These are phyloP conservation scores for Thunnus maccoyii DNA, from an alignment of 2,113 vertebrate species.

Conservation along the genomic window DNA sequence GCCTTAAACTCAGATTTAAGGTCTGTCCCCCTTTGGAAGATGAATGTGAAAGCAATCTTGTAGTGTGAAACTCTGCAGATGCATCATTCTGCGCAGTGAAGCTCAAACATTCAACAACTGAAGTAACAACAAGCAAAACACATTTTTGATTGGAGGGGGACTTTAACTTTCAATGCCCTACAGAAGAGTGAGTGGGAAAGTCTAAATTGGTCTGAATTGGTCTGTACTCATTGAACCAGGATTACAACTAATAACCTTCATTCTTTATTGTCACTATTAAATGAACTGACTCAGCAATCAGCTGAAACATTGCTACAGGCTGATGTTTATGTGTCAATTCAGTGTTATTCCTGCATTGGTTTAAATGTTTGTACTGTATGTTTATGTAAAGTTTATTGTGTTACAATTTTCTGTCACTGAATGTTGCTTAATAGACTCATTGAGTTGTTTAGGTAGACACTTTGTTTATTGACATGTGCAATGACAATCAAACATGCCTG, in stretches of 20 bases:
- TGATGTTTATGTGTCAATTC: neutral
- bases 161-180: too few species aligned
- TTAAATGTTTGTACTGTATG: neutral
- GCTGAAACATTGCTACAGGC: too few species aligned
- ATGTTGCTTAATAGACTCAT: neutral
- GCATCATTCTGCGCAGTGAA: too few species aligned
- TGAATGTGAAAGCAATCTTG: too few species aligned
- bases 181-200: too few species aligned
- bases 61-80: too few species aligned
- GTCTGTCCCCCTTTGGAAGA: too few species aligned
- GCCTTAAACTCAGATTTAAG: too few species aligned
- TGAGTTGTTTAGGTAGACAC: neutral
- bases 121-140: too few species aligned
- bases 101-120: too few species aligned
- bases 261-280: neutral
- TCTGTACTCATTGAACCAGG: too few species aligned
- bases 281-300: neutral
- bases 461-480: conserved; percentile 20
- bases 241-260: neutral
- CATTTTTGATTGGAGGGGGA: too few species aligned
- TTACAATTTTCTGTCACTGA: neutral
- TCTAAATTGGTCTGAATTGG: neutral
- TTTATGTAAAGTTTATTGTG: conserved; percentile 1
- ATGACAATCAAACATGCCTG: conserved; percentile 25
- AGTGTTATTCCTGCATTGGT: neutral